Base-by-base conservation (phyloP, 2,113 vertebrate species). In the Macquaria australasica region DNA sequence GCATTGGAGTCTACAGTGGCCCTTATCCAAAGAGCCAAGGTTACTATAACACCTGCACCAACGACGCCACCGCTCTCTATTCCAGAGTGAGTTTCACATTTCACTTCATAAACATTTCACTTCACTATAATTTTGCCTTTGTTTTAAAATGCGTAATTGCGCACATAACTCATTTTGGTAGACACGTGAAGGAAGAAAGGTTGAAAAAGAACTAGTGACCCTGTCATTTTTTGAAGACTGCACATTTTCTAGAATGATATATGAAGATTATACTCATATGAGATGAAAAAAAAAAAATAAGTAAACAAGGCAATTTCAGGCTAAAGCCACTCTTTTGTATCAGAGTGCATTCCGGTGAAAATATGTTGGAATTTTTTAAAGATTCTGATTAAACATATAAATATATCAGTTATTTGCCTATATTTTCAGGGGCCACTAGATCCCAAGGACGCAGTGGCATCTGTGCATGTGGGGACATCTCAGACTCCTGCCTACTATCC, bases 51-150 rank as follows among this genome's bases (percentile, higher is more conserved):
- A 95, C 96, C 83, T 97, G 98, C 70, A 91, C 97, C 59, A 95
- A 96, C 2, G 98, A 99, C 80, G 95, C 97, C 7, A 93, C 97
- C 0, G 95, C 97, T 76, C 97, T 99, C 88, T 98, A 97, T 77
- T 96, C 97, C 34, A 92, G 97, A 96, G 98, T 98, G 95, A 97
- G 96, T 87, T 64, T 21, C 20, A 75, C 18, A 0, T 21, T 59
- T 55, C 23, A 64, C 68, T 69, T 68, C 34, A 34, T 34, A 3
- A 34, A 34, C 31, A 34, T 34, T 34, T 39, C 0, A 16, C 20
- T 48, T 59, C 0, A 15, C 7, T 4, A 4, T 45, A 1, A 18
- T 43, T 70, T 28, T 12, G n/a, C 2, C 37, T 45, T 28, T 3
- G 41, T 69, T 31, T 43, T 1, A 34, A n/a, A 69, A 28, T 76